These are phyloP conservation scores for Lycaena phlaeas DNA, from an alignment of 2,888 invertebrate species.

Conservation along the genomic window DNA sequence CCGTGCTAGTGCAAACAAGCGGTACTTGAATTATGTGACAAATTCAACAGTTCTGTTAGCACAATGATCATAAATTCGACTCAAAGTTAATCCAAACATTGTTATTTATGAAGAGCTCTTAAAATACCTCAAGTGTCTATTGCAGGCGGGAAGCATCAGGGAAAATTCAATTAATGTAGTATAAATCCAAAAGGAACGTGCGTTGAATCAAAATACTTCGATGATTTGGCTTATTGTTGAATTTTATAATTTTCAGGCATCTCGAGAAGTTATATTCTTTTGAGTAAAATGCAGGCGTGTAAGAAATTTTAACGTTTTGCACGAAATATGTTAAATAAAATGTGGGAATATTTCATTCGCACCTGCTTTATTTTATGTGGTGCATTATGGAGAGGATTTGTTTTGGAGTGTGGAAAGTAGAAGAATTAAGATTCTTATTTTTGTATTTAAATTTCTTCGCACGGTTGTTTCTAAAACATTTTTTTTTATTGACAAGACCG, in stretches of 20 bases:
- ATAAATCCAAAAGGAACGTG: not conserved
- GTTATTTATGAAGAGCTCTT: constrained; percentile 18
- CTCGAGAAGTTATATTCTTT: no score
- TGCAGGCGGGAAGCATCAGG: constrained; percentile 15
- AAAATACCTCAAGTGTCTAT: constrained; percentile 16
- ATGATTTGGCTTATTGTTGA: not conserved
- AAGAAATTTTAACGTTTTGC: no score
- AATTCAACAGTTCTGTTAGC: not conserved
- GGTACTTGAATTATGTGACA: not conserved
- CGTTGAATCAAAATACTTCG: not conserved
- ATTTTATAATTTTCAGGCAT: not conserved
- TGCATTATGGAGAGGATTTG: no score
- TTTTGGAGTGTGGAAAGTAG: no score
- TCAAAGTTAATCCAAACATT: constrained; percentile 16
- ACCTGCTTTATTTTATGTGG: no score
- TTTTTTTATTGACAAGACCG: no score
- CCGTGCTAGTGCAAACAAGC: not conserved
- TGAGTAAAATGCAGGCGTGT: no score
- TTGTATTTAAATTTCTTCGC: no score
- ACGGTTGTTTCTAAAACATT: no score
- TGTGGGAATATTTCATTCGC: no score
- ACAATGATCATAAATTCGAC: constrained; percentile 12
- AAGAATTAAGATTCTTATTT: no score
- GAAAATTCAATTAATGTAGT: constrained; percentile 15
- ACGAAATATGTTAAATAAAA: no score